Base-by-base conservation (phyloP, 2,113 vertebrate species). In the Bubo blakistoni region DNA sequence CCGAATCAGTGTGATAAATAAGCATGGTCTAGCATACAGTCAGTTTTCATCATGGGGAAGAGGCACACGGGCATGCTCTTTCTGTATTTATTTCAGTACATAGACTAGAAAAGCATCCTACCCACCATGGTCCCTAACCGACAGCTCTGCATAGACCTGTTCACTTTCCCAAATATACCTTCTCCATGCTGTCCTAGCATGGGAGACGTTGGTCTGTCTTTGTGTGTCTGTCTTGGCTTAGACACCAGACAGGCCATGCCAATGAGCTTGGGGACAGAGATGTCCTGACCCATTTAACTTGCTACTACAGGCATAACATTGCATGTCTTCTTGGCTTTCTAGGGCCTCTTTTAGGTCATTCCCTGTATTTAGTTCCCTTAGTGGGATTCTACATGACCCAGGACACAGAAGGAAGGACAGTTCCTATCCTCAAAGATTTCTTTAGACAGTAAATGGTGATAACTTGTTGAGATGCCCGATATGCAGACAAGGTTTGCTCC, bases 111-210 rank as follows among this genome's bases (percentile, higher is more conserved):
- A 10, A 88, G 3, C 9, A 5, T 38, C 63, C 51, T 84, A 81
- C 32, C 44, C 11, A 63, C 16, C 20, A 8, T 0, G 0, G 7
- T 38, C 24, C 9, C 27, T 38, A 10, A 18, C 4, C 3, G 0
- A 8, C 65, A 63, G 32, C 38, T 91, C 87, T 69, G 24, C 1
- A 5, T 9, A 73, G 63, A 62, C 36, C n/a, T 62, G 5, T 55
- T 81, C 62, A 19, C 38, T 34, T 19, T 29, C 46, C 34, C 55
- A 62, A 42, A 62, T 1, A 25, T 16, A 19, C 1, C 11, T 62
- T 81, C 26, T 71, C 5, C 0, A 1, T 8, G 38, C 24, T 88
- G 54, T 5, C 19, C 54, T 51, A 26, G 3, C 24, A 55, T 0
- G 0, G 15, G 54, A 86, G 10, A 67, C 6, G 1, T 46, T 63